These are phyloP conservation scores for Conchocele bisecta DNA, from an alignment of 2,888 invertebrate species.

Conservation along the genomic window DNA sequence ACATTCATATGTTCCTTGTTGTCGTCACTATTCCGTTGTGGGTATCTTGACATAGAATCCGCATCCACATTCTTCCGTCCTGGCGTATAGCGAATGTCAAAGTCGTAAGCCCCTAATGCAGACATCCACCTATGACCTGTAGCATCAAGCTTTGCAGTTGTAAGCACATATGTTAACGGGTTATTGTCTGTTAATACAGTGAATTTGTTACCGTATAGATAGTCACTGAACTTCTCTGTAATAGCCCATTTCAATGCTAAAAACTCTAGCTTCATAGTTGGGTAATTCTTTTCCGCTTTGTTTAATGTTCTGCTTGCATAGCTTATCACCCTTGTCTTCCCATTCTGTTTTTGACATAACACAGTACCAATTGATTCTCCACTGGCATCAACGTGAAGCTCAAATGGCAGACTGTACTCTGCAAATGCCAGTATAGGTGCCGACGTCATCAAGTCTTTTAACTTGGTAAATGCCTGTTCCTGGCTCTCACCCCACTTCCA, in stretches of 20 bases:
- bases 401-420: neutral
- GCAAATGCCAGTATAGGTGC: neutral
- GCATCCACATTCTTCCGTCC: conserved; percentile 1
- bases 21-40: neutral
- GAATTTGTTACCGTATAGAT: neutral
- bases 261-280: neutral
- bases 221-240: neutral
- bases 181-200: neutral
- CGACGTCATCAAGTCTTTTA: neutral
- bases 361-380: neutral
- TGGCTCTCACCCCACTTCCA: neutral
- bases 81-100: neutral
- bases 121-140: conserved; percentile 7
- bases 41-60: neutral
- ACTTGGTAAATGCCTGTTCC: neutral
- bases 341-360: neutral
- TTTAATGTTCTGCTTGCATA: neutral
- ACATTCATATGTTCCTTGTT: neutral
- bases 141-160: neutral
- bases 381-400: neutral
- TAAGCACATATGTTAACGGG: neutral
- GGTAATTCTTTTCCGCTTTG: too few species aligned
- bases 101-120: neutral
- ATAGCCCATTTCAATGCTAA: neutral
- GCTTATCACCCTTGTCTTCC: neutral